phyloP scores from a whole-genome alignment of 2,113 vertebrate species.

The Alces alces region DNA sequence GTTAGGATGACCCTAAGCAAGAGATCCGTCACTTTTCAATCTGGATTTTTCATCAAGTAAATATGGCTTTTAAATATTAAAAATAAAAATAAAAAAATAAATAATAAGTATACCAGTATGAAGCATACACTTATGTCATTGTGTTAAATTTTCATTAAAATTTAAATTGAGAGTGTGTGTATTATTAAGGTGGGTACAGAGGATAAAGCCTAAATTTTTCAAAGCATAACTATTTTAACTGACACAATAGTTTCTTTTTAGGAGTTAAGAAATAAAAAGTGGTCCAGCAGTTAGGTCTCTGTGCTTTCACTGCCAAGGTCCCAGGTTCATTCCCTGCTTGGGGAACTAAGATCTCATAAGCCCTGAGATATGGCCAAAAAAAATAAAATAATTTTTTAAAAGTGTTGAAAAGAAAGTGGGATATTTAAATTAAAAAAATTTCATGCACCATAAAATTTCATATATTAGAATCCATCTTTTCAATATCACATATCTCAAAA shows the following conservation, averaged over 20 bases:
- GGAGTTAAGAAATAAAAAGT: not conserved
- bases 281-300: not conserved
- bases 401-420: not conserved
- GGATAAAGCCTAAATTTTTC: slow-evolving; percentile 17
- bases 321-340: not conserved
- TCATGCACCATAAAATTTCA: not conserved
- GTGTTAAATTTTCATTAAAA: slow-evolving; percentile 5
- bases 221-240: not conserved
- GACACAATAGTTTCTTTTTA: not conserved
- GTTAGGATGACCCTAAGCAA: not conserved
- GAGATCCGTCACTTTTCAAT: not conserved
- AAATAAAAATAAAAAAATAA: not conserved
- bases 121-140: not conserved
- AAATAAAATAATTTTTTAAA: not conserved
- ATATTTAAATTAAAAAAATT: not conserved
- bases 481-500: not conserved
- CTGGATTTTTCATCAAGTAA: slow-evolving; percentile 5
- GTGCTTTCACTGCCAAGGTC: not conserved
- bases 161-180: not conserved
- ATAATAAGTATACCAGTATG: not conserved
- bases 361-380: not conserved
- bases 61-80: slow-evolving; percentile 4
- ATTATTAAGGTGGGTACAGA: not conserved
- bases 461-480: slow-evolving; percentile 8
- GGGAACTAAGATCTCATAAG: not conserved